A percentile compares a stretch with the other conserved stretches of the same genome.
Evolutionary conservation across 2,113 vertebrate species (phyloP).

Genomic region (Herpailurus yagouaroundi): DNA sequence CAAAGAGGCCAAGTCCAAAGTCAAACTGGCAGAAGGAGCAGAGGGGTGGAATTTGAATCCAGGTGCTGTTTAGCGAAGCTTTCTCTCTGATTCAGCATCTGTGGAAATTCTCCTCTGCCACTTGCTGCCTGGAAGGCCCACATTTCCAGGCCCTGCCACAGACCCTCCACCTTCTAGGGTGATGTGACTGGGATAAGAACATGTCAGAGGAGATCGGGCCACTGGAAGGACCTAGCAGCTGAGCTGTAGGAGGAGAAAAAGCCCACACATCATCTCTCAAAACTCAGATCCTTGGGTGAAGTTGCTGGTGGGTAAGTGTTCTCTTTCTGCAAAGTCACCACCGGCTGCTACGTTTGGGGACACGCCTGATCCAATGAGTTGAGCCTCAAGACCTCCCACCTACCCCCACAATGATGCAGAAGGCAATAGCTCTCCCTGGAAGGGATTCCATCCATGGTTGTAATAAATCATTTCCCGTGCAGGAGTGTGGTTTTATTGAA

Average conservation of each 20-base stretch:
- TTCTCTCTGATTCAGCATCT: neutral
- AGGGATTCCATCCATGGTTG: neutral
- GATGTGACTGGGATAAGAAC: neutral
- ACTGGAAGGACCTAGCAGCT: neutral
- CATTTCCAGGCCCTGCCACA: neutral
- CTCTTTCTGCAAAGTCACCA: neutral
- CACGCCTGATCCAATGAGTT: neutral
- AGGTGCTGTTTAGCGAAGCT: neutral
- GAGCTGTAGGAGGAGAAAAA: neutral
- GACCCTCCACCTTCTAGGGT: neutral
- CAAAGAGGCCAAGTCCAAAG: neutral
- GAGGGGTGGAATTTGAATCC: neutral
- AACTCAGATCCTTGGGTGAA: neutral
- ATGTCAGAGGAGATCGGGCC: neutral
- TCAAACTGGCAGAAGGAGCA: neutral
- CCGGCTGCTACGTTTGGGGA: neutral
- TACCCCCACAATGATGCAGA: fast-evolving
- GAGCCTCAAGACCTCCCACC: no score
- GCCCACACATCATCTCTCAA: neutral
- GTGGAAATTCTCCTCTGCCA: neutral
- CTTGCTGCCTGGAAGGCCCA: neutral
- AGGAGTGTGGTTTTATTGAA: neutral
- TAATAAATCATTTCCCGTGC: neutral
- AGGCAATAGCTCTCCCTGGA: neutral
- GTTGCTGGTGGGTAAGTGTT: no score